Conservation (phyloP, 2,888 invertebrate genomes). For the Campaea margaritaria region DNA sequence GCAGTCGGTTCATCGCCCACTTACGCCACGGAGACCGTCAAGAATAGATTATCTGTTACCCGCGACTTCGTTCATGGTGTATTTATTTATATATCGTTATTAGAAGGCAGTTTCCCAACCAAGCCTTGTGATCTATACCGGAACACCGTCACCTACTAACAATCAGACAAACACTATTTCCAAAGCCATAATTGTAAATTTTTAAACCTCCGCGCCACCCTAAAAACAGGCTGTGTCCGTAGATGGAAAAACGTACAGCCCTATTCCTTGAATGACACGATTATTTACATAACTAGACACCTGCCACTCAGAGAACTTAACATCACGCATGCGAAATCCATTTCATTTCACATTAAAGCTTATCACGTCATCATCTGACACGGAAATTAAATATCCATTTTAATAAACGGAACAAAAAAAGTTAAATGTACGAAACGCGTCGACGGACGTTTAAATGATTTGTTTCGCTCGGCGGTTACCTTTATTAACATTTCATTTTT, state of each 20-base stretch:
- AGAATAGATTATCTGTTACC: neutral
- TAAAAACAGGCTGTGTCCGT: conserved; percentile 2
- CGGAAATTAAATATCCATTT: conserved; percentile 76
- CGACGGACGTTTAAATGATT: conserved; percentile 62
- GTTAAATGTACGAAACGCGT: conserved; percentile 61
- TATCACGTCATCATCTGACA: conserved; percentile 62
- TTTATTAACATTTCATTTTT: conserved; percentile 62
- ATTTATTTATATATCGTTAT: too few species aligned
- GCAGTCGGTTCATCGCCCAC: too few species aligned
- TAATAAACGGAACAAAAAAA: conserved; percentile 64
- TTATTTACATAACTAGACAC: conserved; percentile 53
- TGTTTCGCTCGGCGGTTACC: conserved; percentile 58
- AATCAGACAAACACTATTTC: too few species aligned
- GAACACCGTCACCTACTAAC: too few species aligned
- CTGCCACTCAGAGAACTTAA: conserved; percentile 38
- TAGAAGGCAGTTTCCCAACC: too few species aligned
- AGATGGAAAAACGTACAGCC: conserved; percentile 3
- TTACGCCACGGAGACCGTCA: too few species aligned
- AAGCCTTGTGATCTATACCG: too few species aligned
- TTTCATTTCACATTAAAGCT: conserved; percentile 47
- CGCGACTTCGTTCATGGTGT: too few species aligned
- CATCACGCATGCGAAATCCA: conserved; percentile 40
- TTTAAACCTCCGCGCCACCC: too few species aligned
- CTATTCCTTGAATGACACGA: conserved; percentile 15
- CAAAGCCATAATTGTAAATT: too few species aligned